phyloP scores from a whole-genome alignment of 2,113 vertebrate species.

The Eubucco bourcierii region DNA sequence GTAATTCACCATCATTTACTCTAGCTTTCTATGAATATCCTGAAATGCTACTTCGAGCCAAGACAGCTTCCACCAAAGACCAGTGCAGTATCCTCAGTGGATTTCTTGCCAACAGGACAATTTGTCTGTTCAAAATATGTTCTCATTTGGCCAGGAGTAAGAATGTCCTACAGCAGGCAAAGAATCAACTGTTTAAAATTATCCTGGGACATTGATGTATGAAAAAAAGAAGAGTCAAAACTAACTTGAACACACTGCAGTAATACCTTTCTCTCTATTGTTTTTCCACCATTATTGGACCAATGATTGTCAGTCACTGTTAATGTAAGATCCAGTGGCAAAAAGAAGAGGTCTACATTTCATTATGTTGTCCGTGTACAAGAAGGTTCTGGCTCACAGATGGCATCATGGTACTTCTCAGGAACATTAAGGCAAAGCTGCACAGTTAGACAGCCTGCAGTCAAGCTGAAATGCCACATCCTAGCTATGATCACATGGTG shows the following conservation, averaged over 20 bases:
- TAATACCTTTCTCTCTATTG: not conserved
- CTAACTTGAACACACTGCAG: not conserved
- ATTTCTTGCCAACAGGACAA: not conserved
- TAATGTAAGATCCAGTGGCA: not conserved
- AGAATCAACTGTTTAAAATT: not conserved
- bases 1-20: not conserved
- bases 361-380: not conserved
- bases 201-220: not conserved
- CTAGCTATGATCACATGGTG: not conserved
- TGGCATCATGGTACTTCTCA: not conserved
- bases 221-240: not conserved
- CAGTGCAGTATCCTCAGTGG: not conserved
- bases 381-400: not conserved
- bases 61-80: not conserved
- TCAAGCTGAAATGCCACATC: not conserved
- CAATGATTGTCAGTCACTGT: not conserved
- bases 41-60: not conserved
- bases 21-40: not conserved
- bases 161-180: not conserved
- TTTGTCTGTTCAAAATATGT: not conserved
- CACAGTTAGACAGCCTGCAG: not conserved
- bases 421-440: not conserved
- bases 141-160: not conserved
- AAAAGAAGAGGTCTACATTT: not conserved
- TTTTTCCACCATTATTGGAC: not conserved